A percentile compares a stretch with the other conserved stretches of the same genome.
Evolutionary conservation across 64 coral and sea anemone genomes (phyloP).

Genomic region (Orbicella faveolata): DNA sequence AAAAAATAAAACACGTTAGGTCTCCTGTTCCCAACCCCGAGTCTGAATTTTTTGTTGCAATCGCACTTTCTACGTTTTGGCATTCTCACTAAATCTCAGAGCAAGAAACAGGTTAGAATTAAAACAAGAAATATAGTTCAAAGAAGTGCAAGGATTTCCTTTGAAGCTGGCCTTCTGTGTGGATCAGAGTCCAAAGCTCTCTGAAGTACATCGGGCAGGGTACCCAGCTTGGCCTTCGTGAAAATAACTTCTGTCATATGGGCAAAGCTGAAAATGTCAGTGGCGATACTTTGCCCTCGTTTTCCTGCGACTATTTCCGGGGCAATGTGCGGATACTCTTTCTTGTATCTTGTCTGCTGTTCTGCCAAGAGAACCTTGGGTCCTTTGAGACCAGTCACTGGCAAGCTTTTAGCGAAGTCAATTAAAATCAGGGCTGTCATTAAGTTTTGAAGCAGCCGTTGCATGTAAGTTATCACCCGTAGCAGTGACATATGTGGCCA

Average conservation of each 20-base stretch:
- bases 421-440: too few relatives aligned
- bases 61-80: too few relatives aligned
- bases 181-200: background rate
- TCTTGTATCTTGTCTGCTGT: background rate
- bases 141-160: background rate
- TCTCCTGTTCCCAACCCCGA: too few relatives aligned
- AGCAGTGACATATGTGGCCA: too few relatives aligned
- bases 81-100: too few relatives aligned
- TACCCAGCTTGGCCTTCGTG: background rate
- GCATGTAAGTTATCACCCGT: too few relatives aligned
- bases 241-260: constrained; percentile 1
- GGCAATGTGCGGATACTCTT: constrained; percentile 25
- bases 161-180: background rate
- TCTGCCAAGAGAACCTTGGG: constrained; percentile 3
- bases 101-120: too few relatives aligned
- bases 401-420: constrained; percentile 32
- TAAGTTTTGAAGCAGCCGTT: too few relatives aligned
- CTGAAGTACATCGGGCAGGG: background rate
- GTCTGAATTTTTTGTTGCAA: too few relatives aligned
- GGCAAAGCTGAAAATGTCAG: constrained; percentile 29
- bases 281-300: constrained; percentile 5
- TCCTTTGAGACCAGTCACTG: background rate
- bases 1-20: too few relatives aligned
- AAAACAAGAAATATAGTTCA: too few relatives aligned
- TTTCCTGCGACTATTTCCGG: constrained; percentile 5